Evolutionary conservation across 2,113 vertebrate genomes (phyloP).

Genomic region (Bubo blakistoni): DNA sequence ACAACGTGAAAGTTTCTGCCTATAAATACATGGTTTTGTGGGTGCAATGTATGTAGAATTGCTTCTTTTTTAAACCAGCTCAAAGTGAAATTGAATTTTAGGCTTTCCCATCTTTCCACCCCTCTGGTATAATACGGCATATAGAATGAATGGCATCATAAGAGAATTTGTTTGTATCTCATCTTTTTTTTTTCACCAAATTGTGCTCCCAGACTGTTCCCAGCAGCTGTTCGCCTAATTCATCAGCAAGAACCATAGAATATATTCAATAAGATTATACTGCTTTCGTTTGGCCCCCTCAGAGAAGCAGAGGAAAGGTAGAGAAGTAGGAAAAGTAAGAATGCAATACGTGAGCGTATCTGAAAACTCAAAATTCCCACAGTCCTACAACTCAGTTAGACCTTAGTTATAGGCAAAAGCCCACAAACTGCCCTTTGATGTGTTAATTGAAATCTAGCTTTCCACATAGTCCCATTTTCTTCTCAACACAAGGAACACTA

Average conservation of each 20-base stretch:
- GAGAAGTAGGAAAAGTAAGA: background rate
- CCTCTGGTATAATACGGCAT: conserved; percentile 17
- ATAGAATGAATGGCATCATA: conserved; percentile 33
- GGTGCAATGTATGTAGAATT: background rate
- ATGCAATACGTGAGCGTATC: background rate
- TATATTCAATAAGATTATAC: conserved; percentile 27
- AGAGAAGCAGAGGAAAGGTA: background rate
- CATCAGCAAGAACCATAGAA: conserved; percentile 40
- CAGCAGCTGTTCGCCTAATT: conserved; percentile 55
- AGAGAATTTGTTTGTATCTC: conserved; percentile 35
- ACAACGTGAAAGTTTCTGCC: background rate
- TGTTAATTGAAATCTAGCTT: conserved; percentile 23
- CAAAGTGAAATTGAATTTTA: conserved; percentile 24
- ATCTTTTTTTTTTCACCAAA: conserved; percentile 23
- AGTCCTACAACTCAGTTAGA: background rate
- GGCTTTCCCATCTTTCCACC: background rate
- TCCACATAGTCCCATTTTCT: conserved; percentile 1
- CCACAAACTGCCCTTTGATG: conserved; percentile 3
- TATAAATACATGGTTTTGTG: conserved; percentile 3
- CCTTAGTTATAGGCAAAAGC: background rate
- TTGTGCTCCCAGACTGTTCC: conserved; percentile 31
- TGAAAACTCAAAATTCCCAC: conserved; percentile 13
- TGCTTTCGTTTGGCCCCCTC: background rate
- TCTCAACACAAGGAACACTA: background rate
- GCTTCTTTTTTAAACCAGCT: conserved; percentile 27